Conservation (phyloP, 1,140 invertebrate genomes). For the Piezodorus guildinii region DNA sequence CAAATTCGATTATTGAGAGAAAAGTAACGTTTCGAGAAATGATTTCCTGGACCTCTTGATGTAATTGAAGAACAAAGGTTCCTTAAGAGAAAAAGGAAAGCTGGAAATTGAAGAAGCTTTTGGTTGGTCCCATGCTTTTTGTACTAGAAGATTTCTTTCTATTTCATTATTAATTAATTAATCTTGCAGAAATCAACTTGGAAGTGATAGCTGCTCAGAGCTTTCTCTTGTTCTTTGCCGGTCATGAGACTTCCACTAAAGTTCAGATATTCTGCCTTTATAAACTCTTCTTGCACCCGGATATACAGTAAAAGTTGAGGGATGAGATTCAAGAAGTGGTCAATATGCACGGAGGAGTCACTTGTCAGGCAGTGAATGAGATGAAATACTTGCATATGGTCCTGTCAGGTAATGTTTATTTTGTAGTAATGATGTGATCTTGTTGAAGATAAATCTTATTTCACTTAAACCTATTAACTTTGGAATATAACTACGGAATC, state of each 20-base stretch:
- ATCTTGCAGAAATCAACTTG: constrained; percentile 9
- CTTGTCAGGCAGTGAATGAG: constrained; percentile 42
- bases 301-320: constrained; percentile 44
- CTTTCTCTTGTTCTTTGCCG: constrained; percentile 42
- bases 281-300: constrained; percentile 44
- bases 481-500: constrained; percentile 34
- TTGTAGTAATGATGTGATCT: neutral
- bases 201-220: constrained; percentile 33
- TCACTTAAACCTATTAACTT: no score
- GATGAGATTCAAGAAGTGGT: constrained; percentile 42
- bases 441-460: neutral
- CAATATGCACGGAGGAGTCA: constrained; percentile 35
- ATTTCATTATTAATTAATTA: neutral
- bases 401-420: constrained; percentile 34
- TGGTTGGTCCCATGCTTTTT: neutral
- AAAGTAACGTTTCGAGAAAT: constrained; percentile 35
- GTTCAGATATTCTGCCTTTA: constrained; percentile 42
- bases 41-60: constrained; percentile 34
- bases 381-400: constrained; percentile 44
- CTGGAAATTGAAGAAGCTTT: neutral
- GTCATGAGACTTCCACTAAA: constrained; percentile 50
- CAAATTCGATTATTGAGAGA: constrained; percentile 35
- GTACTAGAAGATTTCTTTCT: no score
- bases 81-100: neutral
- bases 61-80: constrained; percentile 24